Percentiles rank a stretch among this genome's conserved stretches.
phyloP scores from a whole-genome alignment of 2,113 vertebrate genomes.

The Poeciliopsis occidentalis region DNA sequence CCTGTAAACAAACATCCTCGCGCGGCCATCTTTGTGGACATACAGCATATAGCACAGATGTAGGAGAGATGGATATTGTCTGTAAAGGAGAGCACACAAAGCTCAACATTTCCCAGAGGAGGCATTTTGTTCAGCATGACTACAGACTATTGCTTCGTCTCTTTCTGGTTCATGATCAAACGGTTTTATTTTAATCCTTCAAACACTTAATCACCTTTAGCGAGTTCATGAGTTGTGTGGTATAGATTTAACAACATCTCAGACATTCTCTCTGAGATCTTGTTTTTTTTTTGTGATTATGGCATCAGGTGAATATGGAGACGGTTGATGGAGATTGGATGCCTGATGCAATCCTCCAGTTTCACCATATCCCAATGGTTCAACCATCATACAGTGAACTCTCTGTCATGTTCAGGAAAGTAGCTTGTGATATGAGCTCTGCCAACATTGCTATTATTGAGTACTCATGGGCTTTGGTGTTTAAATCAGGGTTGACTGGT shows the following conservation, averaged over 20 bases:
- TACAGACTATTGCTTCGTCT: slow-evolving; percentile 15
- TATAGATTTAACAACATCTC: no score
- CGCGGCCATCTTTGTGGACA: slow-evolving; percentile 24
- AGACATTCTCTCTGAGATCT: no score
- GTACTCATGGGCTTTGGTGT: no score
- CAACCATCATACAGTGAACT: not conserved
- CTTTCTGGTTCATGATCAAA: not conserved
- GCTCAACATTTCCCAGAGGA: slow-evolving; percentile 30
- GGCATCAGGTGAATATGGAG: no score
- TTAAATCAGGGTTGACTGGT: no score
- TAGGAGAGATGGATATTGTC: not conserved
- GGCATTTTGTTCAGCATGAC: slow-evolving; percentile 15
- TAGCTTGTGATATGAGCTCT: no score
- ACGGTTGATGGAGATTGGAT: no score
- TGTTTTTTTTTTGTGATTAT: no score
- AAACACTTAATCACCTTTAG: not conserved
- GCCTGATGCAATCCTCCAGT: no score
- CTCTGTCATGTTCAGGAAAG: no score
- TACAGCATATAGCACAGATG: not conserved
- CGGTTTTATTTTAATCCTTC: not conserved
- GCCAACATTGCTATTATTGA: no score
- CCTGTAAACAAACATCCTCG: slow-evolving; percentile 50
- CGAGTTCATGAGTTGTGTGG: not conserved
- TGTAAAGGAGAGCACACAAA: not conserved
- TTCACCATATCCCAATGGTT: no score